Percentiles rank a stretch among this genome's conserved stretches.
Evolutionary conservation across 64 coral and sea anemone genomes (phyloP).

Genomic region (Montipora efflorescens): DNA sequence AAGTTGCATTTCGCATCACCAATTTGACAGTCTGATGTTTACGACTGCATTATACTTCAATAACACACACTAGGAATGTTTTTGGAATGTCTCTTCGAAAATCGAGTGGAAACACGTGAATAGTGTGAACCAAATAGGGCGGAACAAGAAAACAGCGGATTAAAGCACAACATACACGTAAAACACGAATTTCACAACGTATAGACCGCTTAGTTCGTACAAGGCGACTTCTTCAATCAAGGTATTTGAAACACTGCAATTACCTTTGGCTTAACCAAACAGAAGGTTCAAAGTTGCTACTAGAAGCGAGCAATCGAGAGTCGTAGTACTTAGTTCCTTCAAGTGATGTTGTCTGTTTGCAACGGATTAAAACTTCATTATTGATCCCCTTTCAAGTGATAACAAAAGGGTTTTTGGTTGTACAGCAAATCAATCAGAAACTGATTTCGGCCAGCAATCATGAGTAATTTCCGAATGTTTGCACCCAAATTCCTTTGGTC

Average conservation of each 20-base stretch:
- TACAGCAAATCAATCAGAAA: neutral
- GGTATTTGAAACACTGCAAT: conserved; percentile 16
- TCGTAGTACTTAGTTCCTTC: too few relatives aligned
- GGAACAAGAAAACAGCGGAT: neutral
- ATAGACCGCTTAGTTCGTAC: neutral
- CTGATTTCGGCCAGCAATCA: conserved; percentile 6
- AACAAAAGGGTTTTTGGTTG: neutral
- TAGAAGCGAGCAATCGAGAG: neutral
- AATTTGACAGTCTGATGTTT: too few relatives aligned
- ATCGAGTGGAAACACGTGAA: too few relatives aligned
- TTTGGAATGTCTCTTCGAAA: too few relatives aligned
- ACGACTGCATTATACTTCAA: too few relatives aligned
- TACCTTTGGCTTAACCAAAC: conserved; percentile 20
- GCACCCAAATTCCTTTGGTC: conserved; percentile 30
- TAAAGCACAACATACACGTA: neutral
- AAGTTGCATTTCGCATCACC: too few relatives aligned
- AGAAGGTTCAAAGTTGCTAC: neutral
- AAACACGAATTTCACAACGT: neutral
- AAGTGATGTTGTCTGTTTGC: too few relatives aligned
- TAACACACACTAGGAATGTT: too few relatives aligned
- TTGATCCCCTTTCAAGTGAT: neutral
- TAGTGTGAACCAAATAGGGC: neutral
- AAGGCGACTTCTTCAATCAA: neutral
- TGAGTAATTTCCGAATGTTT: conserved; percentile 17
- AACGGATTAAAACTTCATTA: neutral